phyloP scores from a whole-genome alignment of 1,140 invertebrate genomes.

The Battus philenor region DNA sequence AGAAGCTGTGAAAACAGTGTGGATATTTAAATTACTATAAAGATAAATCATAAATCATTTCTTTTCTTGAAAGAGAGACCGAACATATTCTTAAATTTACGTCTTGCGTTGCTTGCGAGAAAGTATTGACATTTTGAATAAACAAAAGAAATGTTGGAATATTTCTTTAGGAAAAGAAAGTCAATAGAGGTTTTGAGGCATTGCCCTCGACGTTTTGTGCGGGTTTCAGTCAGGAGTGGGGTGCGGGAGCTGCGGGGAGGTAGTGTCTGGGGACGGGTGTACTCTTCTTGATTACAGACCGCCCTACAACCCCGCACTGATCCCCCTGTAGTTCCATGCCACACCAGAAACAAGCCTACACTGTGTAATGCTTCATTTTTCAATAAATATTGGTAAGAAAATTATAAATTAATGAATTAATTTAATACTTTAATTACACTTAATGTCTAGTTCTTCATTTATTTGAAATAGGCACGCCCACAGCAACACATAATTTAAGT shows the following conservation, averaged over 20 bases:
- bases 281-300: slow-evolving; percentile 76
- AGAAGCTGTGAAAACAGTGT: too few relatives aligned
- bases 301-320: slow-evolving; percentile 29
- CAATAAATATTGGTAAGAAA: too few relatives aligned
- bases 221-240: slow-evolving; percentile 48
- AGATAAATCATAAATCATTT: too few relatives aligned
- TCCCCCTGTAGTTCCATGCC: slow-evolving; percentile 27
- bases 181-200: slow-evolving; percentile 70
- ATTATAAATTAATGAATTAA: too few relatives aligned
- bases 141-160: slow-evolving; percentile 61
- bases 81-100: too few relatives aligned
- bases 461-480: too few relatives aligned
- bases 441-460: too few relatives aligned
- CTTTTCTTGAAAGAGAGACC: too few relatives aligned
- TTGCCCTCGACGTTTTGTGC: slow-evolving; percentile 60
- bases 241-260: slow-evolving; percentile 29
- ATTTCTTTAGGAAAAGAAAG: slow-evolving; percentile 63
- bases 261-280: slow-evolving; percentile 62
- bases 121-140: slow-evolving; percentile 39
- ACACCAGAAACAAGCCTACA: slow-evolving; percentile 49
- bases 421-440: too few relatives aligned
- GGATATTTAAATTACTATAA: too few relatives aligned
- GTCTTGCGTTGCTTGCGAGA: too few relatives aligned
- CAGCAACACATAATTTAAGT: too few relatives aligned
- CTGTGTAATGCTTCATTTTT: slow-evolving; percentile 43